Conservation (phyloP, 2,113 vertebrate species). For the Chionis minor region DNA sequence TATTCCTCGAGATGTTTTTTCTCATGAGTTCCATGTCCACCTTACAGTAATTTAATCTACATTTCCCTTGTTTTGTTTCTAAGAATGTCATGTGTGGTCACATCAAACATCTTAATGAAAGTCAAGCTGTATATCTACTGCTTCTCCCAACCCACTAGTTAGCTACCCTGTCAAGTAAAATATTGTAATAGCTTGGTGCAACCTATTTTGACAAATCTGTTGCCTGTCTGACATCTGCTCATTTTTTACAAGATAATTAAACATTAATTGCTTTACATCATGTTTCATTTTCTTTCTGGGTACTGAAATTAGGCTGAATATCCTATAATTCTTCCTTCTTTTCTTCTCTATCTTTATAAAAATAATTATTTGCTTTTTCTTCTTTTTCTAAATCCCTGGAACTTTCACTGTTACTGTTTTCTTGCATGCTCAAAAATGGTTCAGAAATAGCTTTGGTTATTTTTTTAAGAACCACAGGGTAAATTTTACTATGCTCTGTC, state of each 20-base stretch:
- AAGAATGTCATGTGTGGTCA: neutral
- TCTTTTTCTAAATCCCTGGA: neutral
- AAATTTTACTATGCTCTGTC: neutral
- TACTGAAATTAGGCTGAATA: neutral
- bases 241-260: neutral
- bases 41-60: neutral
- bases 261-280: neutral
- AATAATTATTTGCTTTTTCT: neutral
- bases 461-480: neutral
- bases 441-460: neutral
- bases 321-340: neutral
- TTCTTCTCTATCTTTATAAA: neutral
- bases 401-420: neutral
- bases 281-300: neutral
- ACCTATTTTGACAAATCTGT: neutral
- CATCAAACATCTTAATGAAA: neutral
- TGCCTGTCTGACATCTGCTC: neutral
- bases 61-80: neutral
- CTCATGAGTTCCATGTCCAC: neutral
- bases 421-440: neutral
- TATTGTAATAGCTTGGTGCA: neutral
- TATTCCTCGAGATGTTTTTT: neutral
- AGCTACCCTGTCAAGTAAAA: neutral
- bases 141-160: neutral
- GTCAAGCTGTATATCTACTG: neutral